These are phyloP conservation scores for Tuta absoluta DNA, from an alignment of 2,888 invertebrate genomes.

Conservation along the genomic window DNA sequence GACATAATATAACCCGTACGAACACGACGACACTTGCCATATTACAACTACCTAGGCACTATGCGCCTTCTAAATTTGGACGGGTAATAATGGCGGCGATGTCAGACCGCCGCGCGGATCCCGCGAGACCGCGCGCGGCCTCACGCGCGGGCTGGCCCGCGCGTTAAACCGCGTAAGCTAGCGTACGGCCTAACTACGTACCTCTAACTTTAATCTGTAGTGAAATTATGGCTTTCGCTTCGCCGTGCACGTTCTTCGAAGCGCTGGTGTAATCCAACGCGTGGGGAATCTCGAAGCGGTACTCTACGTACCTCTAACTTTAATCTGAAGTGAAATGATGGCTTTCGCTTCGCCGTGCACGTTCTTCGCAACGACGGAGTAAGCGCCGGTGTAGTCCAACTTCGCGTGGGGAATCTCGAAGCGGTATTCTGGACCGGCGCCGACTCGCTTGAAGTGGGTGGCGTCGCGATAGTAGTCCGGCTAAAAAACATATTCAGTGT, in stretches of 20 bases:
- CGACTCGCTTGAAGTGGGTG: conserved; percentile 88
- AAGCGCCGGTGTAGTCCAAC: conserved; percentile 92
- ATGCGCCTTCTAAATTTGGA: too few relatives aligned
- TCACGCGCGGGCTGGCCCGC: too few relatives aligned
- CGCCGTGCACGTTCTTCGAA: too few relatives aligned
- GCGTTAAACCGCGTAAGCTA: too few relatives aligned
- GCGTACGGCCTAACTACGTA: too few relatives aligned
- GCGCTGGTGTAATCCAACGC: conserved; percentile 93
- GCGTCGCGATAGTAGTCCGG: conserved; percentile 93
- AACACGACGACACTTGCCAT: too few relatives aligned
- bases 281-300: conserved; percentile 91
- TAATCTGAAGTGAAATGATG: conserved; percentile 92
- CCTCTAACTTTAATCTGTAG: conserved; percentile 92
- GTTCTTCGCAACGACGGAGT: conserved; percentile 91
- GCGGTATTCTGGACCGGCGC: conserved; percentile 89
- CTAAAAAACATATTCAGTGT: too few relatives aligned
- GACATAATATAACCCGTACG: too few relatives aligned
- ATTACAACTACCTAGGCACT: too few relatives aligned
- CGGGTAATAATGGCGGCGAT: too few relatives aligned
- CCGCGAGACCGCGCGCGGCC: too few relatives aligned
- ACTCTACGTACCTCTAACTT: conserved; percentile 88
- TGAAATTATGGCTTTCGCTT: conserved; percentile 92
- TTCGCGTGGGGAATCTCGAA: conserved; percentile 93
- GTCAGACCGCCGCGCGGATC: too few relatives aligned
- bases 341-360: conserved; percentile 92